Percentiles rank a stretch among this genome's conserved stretches.
Evolutionary conservation across 2,797 vertebrate genomes (phyloP).

Genomic region (Hoplostethus mediterraneus): DNA sequence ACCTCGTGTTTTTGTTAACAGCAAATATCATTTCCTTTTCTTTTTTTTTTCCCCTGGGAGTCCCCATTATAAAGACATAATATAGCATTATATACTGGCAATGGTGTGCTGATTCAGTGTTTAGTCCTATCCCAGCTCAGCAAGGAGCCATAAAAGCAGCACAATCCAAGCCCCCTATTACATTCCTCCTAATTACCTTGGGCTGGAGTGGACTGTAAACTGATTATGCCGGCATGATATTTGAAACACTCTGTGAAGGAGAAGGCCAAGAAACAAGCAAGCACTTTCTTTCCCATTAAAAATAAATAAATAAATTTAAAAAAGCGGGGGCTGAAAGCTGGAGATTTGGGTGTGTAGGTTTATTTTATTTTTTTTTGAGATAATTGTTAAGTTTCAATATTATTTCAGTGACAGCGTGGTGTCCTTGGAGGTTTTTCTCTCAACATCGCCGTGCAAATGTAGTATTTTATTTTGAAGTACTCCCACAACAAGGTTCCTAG

Average conservation of each 20-base stretch:
- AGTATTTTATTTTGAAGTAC: background rate
- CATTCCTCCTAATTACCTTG: conserved; percentile 53
- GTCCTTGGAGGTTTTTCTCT: background rate
- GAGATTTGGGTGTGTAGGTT: conserved; percentile 15
- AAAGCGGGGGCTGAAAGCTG: conserved; percentile 33
- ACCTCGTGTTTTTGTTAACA: background rate
- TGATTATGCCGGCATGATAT: conserved; percentile 22
- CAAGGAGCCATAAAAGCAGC: conserved; percentile 51
- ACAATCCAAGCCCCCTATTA: conserved; percentile 43
- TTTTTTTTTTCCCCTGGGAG: conserved; percentile 3
- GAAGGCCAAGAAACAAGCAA: conserved; percentile 17
- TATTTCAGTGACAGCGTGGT: background rate
- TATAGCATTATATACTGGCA: conserved; percentile 27
- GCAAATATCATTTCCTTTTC: background rate
- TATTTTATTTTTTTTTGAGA: conserved; percentile 3
- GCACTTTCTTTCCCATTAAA: conserved; percentile 18
- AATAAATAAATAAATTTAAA: conserved; percentile 8
- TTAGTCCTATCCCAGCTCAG: conserved; percentile 39
- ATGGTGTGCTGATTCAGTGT: conserved; percentile 44
- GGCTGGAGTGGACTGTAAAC: conserved; percentile 45
- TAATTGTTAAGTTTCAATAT: conserved; percentile 22
- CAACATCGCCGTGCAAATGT: too few relatives aligned
- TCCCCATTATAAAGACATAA: conserved; percentile 39
- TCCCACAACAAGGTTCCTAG: background rate
- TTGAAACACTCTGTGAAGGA: conserved; percentile 39